Base-by-base conservation (phyloP, 2,888 invertebrate genomes). In the Lucinisca nassula region DNA sequence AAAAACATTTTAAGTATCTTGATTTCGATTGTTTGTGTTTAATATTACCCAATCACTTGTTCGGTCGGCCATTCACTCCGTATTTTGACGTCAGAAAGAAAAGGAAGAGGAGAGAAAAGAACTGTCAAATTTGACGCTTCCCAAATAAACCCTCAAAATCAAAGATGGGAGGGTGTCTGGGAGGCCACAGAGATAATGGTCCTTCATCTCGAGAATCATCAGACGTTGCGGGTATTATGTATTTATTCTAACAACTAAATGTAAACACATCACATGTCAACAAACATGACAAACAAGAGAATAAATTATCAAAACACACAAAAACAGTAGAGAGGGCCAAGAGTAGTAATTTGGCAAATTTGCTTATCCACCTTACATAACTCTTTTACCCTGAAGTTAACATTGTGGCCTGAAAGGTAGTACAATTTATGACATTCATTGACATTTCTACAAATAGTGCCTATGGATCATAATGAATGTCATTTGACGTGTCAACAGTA, bases 161-260 rank as follows among this genome's bases (percentile, higher is more conserved):
- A 76, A 82, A 75, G 51, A 95, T 96, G 96, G 96, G 96, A 94
- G 95, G 96, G 93, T 96, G 96, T 91, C 94, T 96, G 83, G 95
- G 96, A 79, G 92, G 94, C 37, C 93, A 94, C 79, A 92, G 96
- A 91, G 95, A 95, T 85, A 93, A 94, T 79, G 94, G 94, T 77
- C 95, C 94, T 78, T 95, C 95, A 72, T 95, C 95, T 40, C 93
- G 95, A 49, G 95, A 96, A 85, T 95, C 95, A 2, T 95, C 95
- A 40, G 95, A 95, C 86, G 94, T 94, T 32, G 95, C 95, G 86
- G 95, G 95, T 91, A 95, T 83, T 89, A 88, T 37, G 88, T 40
- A 37, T 40, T 55, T 74, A 35, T 32, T 67, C 67, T 35, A 67
- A 67, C 0, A 55, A 8, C 21, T 14, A 55, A 55, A 55, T 55